Percentiles rank a stretch among this genome's conserved stretches.
phyloP scores from a whole-genome alignment of 2,888 invertebrate genomes.

The Cepaea hortensis region DNA sequence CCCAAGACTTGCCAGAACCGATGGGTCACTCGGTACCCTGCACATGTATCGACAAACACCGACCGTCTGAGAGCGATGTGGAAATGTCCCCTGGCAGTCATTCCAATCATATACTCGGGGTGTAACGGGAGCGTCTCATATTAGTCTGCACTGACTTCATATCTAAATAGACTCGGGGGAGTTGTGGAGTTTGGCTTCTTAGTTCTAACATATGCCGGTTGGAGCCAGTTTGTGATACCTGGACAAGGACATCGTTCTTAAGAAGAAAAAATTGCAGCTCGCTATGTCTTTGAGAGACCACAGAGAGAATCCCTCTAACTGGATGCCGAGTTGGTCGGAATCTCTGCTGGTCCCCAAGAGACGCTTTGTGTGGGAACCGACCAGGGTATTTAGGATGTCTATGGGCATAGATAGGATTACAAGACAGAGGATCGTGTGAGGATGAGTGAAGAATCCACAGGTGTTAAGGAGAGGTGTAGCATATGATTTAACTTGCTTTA shows the following conservation, averaged over 20 bases:
- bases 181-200: background rate
- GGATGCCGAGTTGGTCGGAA: slow-evolving; percentile 10
- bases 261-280: background rate
- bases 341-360: slow-evolving; percentile 2
- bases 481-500: too few species aligned
- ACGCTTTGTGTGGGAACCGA: background rate
- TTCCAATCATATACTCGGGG: background rate
- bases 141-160: slow-evolving; percentile 36
- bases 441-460: too few species aligned
- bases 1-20: background rate
- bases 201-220: background rate
- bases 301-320: background rate
- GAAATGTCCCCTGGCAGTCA: slow-evolving; percentile 17
- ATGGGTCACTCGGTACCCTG: slow-evolving; percentile 7
- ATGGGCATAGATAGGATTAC: background rate
- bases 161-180: slow-evolving; percentile 27
- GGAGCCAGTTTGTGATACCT: background rate
- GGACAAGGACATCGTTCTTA: background rate
- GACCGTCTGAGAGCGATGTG: background rate
- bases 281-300: slow-evolving; percentile 11
- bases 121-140: slow-evolving; percentile 19
- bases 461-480: too few species aligned
- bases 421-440: too few species aligned
- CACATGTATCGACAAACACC: background rate
- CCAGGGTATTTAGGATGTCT: background rate